Evolutionary conservation across 2,888 invertebrate genomes (phyloP), one percentile per base, ranked within the genome.

Genomic region (Cecidostiba fungosa): DNA sequence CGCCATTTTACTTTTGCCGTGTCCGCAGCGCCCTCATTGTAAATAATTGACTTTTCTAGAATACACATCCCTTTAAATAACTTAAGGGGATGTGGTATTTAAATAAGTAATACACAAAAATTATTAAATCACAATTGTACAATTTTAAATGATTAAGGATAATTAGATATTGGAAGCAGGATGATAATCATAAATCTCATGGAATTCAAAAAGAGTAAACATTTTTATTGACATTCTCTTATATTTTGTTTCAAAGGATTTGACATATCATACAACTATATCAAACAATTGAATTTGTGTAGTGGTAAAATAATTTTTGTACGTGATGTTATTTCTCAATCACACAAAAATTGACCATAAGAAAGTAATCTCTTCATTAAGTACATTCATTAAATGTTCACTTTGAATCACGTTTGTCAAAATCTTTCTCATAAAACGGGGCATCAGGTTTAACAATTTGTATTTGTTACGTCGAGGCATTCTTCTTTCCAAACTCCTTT

Each of bases 281-380:
- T 59, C 54, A 66, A 83, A 83, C 77, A 82, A 83, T 84, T 62
- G 39, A 74, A 76, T 72, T 85, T 66, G 19, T 77, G 54, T 50
- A 19, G 0, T 59, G 16, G 85, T 87, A 87, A 87, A 87, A 87
- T 87, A 87, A 85, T 77, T 80, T 82, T 82, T 87, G 69, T 79
- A 39, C 62, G 69, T 76, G 62, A 83, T 59, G 70, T 54, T 72
- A 14, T 43, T 72, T 72, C 3, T 72, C 29, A 66, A 66, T 83
- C 16, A 80, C 69, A 82, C 43, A 82, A 70, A 59, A 76, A 79
- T 78, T 77, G 39, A 84, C 26, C n/a, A 47, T 82, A 78, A 47
- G 86, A 86, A 82, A 80, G 78, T 86, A 79, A 82, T 85, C 66
- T 84, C 82, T 84, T 84, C 62, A 62, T 81, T 87, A 87, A 87